Conservation (phyloP, 2,888 invertebrate genomes). For the Muschampia plurimacula region DNA sequence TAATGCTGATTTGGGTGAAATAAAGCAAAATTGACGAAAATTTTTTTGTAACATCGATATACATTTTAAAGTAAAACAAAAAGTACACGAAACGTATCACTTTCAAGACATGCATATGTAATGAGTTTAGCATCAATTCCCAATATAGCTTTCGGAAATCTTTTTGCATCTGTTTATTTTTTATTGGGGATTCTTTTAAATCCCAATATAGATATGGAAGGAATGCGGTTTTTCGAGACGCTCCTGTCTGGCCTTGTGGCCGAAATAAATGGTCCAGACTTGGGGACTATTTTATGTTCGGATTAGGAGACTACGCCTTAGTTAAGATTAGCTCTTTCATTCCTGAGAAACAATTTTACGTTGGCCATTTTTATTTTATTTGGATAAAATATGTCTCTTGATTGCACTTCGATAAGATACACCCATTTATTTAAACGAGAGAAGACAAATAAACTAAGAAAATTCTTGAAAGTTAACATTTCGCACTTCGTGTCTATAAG, state of each 20-base stretch:
- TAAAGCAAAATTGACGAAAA: too few relatives aligned
- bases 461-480: conserved; percentile 21
- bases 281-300: conserved; percentile 28
- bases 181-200: conserved; percentile 31
- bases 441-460: conserved; percentile 21
- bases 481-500: conserved; percentile 24
- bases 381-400: conserved; percentile 24
- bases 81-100: neutral
- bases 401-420: conserved; percentile 23
- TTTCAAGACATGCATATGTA: neutral
- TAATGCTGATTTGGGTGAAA: too few relatives aligned
- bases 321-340: conserved; percentile 29
- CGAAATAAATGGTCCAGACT: conserved; percentile 34
- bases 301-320: conserved; percentile 24
- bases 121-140: neutral
- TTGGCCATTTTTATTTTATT: neutral
- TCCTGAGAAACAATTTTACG: conserved; percentile 8
- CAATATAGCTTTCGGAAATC: conserved; percentile 14
- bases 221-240: conserved; percentile 37
- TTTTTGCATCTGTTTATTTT: conserved; percentile 5
- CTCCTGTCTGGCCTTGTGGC: conserved; percentile 36
- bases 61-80: neutral
- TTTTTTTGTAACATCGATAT: too few relatives aligned
- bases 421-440: conserved; percentile 17
- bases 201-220: conserved; percentile 25